Evolutionary conservation across 2,113 vertebrate species (phyloP).

Genomic region (Electrona antarctica): DNA sequence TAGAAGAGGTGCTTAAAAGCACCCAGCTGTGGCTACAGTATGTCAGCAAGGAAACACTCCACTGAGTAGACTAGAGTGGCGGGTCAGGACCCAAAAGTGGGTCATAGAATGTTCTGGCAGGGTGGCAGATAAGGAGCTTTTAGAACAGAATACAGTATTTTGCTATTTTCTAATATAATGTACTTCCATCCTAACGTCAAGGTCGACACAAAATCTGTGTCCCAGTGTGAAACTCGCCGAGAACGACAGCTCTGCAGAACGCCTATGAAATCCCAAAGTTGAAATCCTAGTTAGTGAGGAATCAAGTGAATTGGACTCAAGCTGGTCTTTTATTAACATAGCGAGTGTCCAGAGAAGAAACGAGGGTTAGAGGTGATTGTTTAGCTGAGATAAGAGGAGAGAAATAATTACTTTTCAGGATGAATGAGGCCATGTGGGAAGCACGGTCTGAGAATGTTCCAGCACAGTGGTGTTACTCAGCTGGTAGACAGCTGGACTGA

Average conservation of each 20-base stretch:
- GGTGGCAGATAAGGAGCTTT: too few relatives aligned
- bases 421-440: conserved; percentile 19
- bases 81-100: too few relatives aligned
- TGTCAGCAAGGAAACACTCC: conserved; percentile 51
- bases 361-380: conserved; percentile 2
- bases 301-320: background rate
- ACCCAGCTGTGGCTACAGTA: conserved; percentile 39
- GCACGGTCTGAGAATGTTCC: conserved; percentile 20
- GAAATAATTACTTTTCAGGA: conserved; percentile 36
- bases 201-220: too few relatives aligned
- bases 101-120: too few relatives aligned
- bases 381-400: conserved; percentile 3
- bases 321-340: conserved; percentile 22
- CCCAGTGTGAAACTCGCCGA: too few relatives aligned
- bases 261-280: conserved; percentile 39
- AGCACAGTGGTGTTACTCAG: background rate
- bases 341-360: background rate
- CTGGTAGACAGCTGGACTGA: conserved; percentile 26
- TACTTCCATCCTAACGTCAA: too few relatives aligned
- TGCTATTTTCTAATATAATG: too few relatives aligned
- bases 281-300: conserved; percentile 20
- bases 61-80: conserved; percentile 4
- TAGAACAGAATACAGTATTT: too few relatives aligned
- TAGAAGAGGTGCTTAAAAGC: conserved; percentile 47
- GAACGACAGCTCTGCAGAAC: background rate